A percentile compares a stretch with the other conserved stretches of the same genome.
phyloP scores from a whole-genome alignment of 1,140 invertebrate species.

The Nautilus pompilius region DNA sequence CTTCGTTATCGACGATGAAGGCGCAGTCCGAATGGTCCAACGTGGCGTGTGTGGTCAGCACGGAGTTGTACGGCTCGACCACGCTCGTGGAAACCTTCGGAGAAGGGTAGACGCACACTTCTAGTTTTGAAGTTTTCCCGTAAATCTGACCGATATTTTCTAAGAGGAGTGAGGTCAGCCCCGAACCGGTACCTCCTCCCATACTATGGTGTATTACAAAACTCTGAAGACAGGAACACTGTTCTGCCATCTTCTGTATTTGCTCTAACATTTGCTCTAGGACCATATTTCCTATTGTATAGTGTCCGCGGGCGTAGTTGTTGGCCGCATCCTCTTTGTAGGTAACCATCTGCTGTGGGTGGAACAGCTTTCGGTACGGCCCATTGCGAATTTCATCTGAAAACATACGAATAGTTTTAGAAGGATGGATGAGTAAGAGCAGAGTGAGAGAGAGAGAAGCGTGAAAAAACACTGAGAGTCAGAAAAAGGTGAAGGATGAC shows the following conservation, averaged over 20 bases:
- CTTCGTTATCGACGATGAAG: constrained; percentile 63
- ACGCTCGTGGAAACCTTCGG: constrained; percentile 51
- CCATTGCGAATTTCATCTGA: constrained; percentile 50
- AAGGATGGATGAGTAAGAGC: too few species aligned
- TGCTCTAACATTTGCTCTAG: constrained; percentile 24
- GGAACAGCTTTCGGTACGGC: constrained; percentile 21
- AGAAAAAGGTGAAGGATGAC: too few species aligned
- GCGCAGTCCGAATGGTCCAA: constrained; percentile 70
- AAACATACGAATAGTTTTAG: constrained; percentile 3
- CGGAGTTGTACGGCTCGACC: constrained; percentile 55
- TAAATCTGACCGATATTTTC: constrained; percentile 83
- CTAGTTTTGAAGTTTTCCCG: constrained; percentile 81
- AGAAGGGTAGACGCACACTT: constrained; percentile 47
- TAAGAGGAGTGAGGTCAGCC: constrained; percentile 84
- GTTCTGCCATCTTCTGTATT: constrained; percentile 31
- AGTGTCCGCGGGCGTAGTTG: constrained; percentile 42
- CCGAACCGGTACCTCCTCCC: constrained; percentile 59
- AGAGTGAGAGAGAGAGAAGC: too few species aligned
- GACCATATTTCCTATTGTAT: constrained; percentile 55
- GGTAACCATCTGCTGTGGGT: constrained; percentile 25
- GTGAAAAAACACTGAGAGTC: too few species aligned
- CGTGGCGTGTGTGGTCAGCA: constrained; percentile 62
- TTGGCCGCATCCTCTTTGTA: constrained; percentile 69
- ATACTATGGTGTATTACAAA: constrained; percentile 36
- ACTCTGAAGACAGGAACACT: constrained; percentile 39